Evolutionary conservation across 2,888 invertebrate species (phyloP).

Genomic region (Dolichopus griseipennis): DNA sequence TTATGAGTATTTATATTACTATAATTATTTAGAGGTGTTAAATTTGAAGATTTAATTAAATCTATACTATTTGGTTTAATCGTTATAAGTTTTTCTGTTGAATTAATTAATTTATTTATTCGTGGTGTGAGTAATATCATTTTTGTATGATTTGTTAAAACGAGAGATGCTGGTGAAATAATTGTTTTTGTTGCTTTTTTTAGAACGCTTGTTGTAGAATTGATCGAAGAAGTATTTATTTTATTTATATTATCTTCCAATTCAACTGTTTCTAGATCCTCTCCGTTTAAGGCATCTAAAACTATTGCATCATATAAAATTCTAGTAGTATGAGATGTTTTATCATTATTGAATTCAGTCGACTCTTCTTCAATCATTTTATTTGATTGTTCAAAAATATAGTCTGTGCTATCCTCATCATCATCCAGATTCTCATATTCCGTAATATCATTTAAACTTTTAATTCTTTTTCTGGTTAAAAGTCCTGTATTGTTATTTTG

Average conservation of each 20-base stretch:
- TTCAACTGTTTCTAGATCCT: conserved; percentile 10
- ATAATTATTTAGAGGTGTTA: conserved; percentile 14
- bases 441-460: background rate
- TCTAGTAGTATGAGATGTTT: conserved; percentile 7
- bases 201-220: conserved; percentile 2
- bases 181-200: background rate
- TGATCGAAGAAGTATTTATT: conserved; percentile 12
- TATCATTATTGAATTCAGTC: background rate
- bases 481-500: background rate
- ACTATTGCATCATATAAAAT: conserved; percentile 39
- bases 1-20: conserved; percentile 18
- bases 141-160: conserved; percentile 1
- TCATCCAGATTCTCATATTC: background rate
- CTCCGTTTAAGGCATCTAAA: conserved; percentile 35
- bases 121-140: background rate
- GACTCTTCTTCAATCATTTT: background rate
- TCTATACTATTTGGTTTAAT: background rate
- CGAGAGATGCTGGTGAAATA: conserved; percentile 17
- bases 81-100: background rate
- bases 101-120: conserved; percentile 1
- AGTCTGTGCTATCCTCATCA: background rate
- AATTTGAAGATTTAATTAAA: background rate
- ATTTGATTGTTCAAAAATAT: background rate
- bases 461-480: background rate
- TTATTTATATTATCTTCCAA: conserved; percentile 8